Base-by-base conservation (phyloP, 2,797 vertebrate species). In the Melanotaenia pygmaea region DNA sequence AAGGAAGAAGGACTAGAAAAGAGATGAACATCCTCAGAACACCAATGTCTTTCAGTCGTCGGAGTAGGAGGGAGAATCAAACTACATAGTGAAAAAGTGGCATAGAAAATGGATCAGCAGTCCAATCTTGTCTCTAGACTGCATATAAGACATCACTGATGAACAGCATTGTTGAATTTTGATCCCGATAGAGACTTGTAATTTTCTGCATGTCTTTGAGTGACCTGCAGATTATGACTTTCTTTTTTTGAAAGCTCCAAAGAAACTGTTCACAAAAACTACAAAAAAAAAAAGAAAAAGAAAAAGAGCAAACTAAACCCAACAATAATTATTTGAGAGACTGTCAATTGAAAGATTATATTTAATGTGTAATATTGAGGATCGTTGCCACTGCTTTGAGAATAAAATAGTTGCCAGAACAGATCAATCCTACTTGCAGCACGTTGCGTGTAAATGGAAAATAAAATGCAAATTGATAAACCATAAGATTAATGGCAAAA, bases 151-250 rank as follows among this genome's bases (percentile, higher is more conserved):
- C 67, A 80, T 70, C 60, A 53, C 66, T 57, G 66, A 75, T 58
- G 22, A 81, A 76, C 61, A 58, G 64, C 54, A 66, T 77, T 65
- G 30, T 66, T 81, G 63, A 88, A 74, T 81, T 40, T 83, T 64
- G 35, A 80, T 78, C 73, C 64, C 60, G 67, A 57, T 56, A 88
- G 87, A 88, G 78, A 91, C 89, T 92, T 93, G 91, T 94, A 93
- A 81, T 92, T 92, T 92, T 91, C 80, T 93, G 91, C 75, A 79
- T 72, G 77, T 86, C 77, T 80, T 87, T 81, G 77, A 86, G 74
- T 61, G 85, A 85, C 67, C 70, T 86, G 85, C 62, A 24, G 82
- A 78, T 84, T 32, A 65, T 75, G 62, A 70, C 20, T 64, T 78
- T 82, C 45, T 30, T 76, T 50, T 75, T 77, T 75, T 77, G 32